phyloP scores from a whole-genome alignment of 2,113 vertebrate species.

The Dipodomys ordii region DNA sequence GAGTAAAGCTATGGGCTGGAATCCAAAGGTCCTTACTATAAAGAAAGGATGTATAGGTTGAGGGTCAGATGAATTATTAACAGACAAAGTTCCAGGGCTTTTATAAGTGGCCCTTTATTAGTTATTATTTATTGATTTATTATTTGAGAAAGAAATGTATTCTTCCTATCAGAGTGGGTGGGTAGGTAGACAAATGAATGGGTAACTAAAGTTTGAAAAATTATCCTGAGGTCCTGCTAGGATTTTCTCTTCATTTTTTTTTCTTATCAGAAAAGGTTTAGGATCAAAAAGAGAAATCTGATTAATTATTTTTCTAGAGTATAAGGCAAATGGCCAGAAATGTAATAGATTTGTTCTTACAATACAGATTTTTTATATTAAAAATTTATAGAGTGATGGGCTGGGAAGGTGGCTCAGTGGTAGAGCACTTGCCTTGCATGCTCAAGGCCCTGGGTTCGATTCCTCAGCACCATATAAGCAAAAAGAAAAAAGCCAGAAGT shows the following conservation, averaged over 20 bases:
- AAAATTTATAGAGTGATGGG: not conserved
- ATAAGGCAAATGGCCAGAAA: constrained; percentile 10
- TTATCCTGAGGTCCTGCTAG: not conserved
- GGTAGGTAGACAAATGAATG: constrained; percentile 11
- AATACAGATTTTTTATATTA: constrained; percentile 11
- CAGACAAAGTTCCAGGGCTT: not conserved
- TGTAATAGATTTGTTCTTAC: constrained; percentile 26
- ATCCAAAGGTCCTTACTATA: not conserved
- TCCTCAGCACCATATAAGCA: too few species aligned
- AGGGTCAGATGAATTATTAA: not conserved
- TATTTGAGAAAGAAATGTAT: constrained; percentile 35
- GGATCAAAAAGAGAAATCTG: constrained; percentile 32
- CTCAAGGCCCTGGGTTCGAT: too few species aligned
- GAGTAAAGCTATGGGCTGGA: not conserved
- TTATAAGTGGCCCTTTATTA: not conserved
- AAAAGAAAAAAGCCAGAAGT: too few species aligned
- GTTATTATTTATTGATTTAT: not conserved
- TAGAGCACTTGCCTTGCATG: too few species aligned
- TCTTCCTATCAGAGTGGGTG: not conserved
- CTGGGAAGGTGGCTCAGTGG: too few species aligned
- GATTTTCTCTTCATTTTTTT: constrained; percentile 2
- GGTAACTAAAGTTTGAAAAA: not conserved
- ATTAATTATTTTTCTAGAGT: not conserved
- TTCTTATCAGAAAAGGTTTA: constrained; percentile 1
- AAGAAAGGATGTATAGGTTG: not conserved